Evolutionary conservation across 2,888 invertebrate species (phyloP).

Genomic region (Amphipoea oculea): DNA sequence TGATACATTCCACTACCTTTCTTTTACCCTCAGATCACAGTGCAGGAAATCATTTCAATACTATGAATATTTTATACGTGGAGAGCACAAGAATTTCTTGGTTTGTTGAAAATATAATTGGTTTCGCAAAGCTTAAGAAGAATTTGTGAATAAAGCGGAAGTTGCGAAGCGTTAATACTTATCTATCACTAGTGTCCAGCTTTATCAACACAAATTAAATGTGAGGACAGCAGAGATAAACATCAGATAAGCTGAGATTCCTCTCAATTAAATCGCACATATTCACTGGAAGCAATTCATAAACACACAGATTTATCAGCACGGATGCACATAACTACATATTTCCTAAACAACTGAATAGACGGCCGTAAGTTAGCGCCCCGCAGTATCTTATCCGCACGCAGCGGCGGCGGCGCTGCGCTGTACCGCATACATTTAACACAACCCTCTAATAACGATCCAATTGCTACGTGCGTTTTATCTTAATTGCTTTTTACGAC

Average conservation of each 20-base stretch:
- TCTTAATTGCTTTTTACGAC: slow-evolving; percentile 63
- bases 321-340: slow-evolving; percentile 23
- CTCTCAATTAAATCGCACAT: slow-evolving; percentile 8
- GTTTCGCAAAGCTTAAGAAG: slow-evolving; percentile 6
- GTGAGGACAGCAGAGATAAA: background rate
- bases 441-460: slow-evolving; percentile 41
- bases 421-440: slow-evolving; percentile 35
- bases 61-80: slow-evolving; percentile 56
- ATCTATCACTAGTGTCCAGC: background rate
- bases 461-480: slow-evolving; percentile 53
- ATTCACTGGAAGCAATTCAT: slow-evolving; percentile 17
- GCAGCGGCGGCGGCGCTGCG: slow-evolving; percentile 12
- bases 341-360: slow-evolving; percentile 24
- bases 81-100: slow-evolving; percentile 16
- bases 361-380: background rate
- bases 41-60: slow-evolving; percentile 37
- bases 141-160: background rate
- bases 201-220: slow-evolving; percentile 10
- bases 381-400: slow-evolving; percentile 27
- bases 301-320: slow-evolving; percentile 22
- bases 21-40: slow-evolving; percentile 21
- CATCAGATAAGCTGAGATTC: background rate
- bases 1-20: slow-evolving; percentile 36
- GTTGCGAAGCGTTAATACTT: background rate
- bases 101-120: slow-evolving; percentile 20